Conservation (phyloP, 2,113 vertebrate species). For the Chaenocephalus aceratus region DNA sequence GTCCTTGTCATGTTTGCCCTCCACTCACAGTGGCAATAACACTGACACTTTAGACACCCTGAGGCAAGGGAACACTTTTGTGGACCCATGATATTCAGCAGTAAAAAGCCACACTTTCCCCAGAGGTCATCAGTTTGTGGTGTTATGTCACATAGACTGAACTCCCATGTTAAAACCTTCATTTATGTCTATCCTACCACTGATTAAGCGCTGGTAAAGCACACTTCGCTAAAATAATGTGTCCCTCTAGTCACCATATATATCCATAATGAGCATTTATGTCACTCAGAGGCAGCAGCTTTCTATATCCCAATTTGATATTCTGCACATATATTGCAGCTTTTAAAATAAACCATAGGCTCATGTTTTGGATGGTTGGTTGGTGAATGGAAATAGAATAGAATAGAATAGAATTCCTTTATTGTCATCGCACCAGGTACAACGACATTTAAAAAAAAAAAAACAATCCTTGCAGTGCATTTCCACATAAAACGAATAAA, state of each 20-base stretch:
- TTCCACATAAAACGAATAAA: too few species aligned
- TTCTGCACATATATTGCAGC: conserved; percentile 19
- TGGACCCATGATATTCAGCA: conserved; percentile 43
- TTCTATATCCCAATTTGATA: conserved; percentile 16
- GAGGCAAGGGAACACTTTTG: conserved; percentile 27
- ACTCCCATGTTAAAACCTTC: conserved; percentile 47
- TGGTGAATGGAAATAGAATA: conserved; percentile 25
- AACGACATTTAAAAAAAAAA: too few species aligned
- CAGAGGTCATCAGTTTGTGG: conserved; percentile 26
- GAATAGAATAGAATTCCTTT: too few species aligned
- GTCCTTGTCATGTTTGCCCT: conserved; percentile 3
- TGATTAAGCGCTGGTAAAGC: conserved; percentile 33
- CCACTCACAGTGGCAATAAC: background rate
- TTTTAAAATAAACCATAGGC: conserved; percentile 13
- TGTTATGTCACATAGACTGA: conserved; percentile 42
- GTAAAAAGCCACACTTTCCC: conserved; percentile 36
- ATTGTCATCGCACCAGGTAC: too few species aligned
- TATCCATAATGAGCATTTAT: conserved; percentile 42
- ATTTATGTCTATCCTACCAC: conserved; percentile 21
- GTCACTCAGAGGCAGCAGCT: conserved; percentile 26
- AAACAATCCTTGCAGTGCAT: too few species aligned
- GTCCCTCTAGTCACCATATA: conserved; percentile 28
- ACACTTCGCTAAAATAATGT: conserved; percentile 40
- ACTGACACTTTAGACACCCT: conserved; percentile 25
- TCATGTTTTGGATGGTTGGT: conserved; percentile 15